phyloP scores from a whole-genome alignment of 2,888 invertebrate genomes.

The Protonemura montana region DNA sequence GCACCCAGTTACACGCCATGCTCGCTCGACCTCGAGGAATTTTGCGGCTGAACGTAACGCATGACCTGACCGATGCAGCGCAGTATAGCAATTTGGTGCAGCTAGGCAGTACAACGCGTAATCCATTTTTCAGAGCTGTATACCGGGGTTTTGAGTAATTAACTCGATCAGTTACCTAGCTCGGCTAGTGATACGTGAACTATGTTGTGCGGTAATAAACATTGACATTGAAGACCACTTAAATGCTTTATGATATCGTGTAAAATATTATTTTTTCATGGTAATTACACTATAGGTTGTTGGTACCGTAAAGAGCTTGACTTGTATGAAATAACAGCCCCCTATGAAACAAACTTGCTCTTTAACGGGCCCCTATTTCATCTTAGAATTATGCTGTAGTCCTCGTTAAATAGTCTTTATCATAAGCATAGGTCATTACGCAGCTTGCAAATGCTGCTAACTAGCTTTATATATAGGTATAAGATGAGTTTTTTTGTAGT shows the following conservation, averaged over 20 bases:
- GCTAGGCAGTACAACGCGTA: neutral
- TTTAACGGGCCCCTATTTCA: neutral
- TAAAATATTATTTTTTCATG: neutral
- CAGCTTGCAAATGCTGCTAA: constrained; percentile 20
- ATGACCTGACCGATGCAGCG: neutral
- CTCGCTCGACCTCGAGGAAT: neutral
- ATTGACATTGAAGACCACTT: neutral
- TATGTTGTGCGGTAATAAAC: neutral
- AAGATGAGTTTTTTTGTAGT: neutral
- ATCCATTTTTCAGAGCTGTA: neutral
- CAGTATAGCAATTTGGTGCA: neutral
- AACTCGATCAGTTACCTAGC: neutral
- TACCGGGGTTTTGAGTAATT: neutral
- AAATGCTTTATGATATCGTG: neutral
- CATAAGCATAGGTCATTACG: constrained; percentile 26
- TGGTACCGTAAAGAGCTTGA: neutral
- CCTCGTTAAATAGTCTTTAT: neutral
- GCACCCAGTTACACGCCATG: neutral
- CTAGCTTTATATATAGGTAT: constrained; percentile 7
- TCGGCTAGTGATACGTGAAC: neutral
- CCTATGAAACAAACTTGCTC: neutral
- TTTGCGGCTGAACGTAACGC: neutral
- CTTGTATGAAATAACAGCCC: neutral
- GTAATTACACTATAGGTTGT: neutral
- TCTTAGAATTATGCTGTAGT: neutral